Conservation (phyloP, 2,888 invertebrate genomes). For the Agrotis ipsilon region DNA sequence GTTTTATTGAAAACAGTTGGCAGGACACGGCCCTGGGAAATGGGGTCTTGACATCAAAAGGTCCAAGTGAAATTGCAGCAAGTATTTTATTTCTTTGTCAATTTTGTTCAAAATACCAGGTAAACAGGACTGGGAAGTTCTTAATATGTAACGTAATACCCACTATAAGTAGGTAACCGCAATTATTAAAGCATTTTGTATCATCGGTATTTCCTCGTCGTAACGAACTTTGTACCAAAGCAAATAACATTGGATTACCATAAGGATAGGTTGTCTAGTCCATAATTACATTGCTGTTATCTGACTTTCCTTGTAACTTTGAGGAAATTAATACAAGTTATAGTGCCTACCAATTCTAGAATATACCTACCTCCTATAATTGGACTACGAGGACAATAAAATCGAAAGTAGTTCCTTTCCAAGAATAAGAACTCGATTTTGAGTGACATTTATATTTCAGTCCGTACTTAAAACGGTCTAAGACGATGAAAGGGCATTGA, state of each 20-base stretch:
- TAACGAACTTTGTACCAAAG: slow-evolving; percentile 28
- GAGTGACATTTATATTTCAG: background rate
- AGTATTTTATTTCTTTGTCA: background rate
- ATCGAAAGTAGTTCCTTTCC: background rate
- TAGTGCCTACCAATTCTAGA: too few relatives aligned
- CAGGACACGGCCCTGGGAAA: slow-evolving; percentile 29
- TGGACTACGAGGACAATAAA: background rate
- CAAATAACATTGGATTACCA: slow-evolving; percentile 13
- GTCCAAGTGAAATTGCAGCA: background rate
- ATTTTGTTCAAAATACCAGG: background rate
- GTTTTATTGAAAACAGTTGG: slow-evolving; percentile 23
- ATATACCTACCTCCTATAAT: background rate
- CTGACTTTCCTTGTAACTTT: slow-evolving; percentile 6
- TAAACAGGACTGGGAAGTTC: background rate
- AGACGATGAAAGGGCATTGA: slow-evolving; percentile 55
- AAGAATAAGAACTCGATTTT: background rate
- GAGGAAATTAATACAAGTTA: background rate
- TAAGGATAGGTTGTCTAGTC: slow-evolving; percentile 4
- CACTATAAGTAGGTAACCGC: background rate
- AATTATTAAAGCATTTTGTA: background rate
- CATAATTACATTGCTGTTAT: slow-evolving; percentile 6
- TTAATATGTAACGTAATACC: too few relatives aligned
- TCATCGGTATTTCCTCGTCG: slow-evolving; percentile 27
- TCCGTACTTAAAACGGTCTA: background rate
- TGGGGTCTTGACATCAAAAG: slow-evolving; percentile 5